Evolutionary conservation across 2,113 vertebrate species (phyloP), one percentile per base, ranked within the genome.

Genomic region (Carollia perspicillata): DNA sequence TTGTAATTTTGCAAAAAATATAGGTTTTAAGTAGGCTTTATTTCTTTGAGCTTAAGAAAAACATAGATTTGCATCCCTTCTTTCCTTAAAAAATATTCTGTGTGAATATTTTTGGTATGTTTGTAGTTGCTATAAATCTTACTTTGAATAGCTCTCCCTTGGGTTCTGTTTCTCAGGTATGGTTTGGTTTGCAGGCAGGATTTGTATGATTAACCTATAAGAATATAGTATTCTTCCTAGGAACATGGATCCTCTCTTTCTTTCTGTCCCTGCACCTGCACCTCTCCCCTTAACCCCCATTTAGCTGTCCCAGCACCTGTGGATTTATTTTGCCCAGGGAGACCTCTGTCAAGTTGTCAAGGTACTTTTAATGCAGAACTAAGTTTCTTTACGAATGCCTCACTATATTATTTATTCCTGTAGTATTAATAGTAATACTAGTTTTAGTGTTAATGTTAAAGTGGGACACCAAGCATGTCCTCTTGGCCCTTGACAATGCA

Each of bases 1-100:
- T 94, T 94, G 30, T 90, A 92, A 77, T 86, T 92, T 97, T 95
- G 47, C 20, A 74, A 89, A 75, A 18, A 92, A 94, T 80, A 79
- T 78, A 74, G 66, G 11, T 71, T 92, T 97, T 88, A 68, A 92
- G 74, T 75, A 75, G 53, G 40, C 28, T 84, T 94, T 93, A 72
- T 93, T 83, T 85, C 60, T 97, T 68, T 95, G 58, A 47, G 40
- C 40, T 81, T 91, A 60, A 10, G 35, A 66, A 44, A 95, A 72
- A n/a, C 77, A 55, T 87, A 28, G 47, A 95, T 93, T 97, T 95
- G 30, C 28, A 71, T 85, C 87, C 69, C 26, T 28, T 92, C 30
- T n/a, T 96, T 96, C 81, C 68, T 90, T 88, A 69, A 72, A 53
- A 95, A 68, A 28, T 16, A 71, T 95, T 89, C 40, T 87, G 49